Percentiles rank a stretch among this genome's conserved stretches.
Conservation (phyloP, 1,140 invertebrate species). For the Neodiprion fabricii region DNA sequence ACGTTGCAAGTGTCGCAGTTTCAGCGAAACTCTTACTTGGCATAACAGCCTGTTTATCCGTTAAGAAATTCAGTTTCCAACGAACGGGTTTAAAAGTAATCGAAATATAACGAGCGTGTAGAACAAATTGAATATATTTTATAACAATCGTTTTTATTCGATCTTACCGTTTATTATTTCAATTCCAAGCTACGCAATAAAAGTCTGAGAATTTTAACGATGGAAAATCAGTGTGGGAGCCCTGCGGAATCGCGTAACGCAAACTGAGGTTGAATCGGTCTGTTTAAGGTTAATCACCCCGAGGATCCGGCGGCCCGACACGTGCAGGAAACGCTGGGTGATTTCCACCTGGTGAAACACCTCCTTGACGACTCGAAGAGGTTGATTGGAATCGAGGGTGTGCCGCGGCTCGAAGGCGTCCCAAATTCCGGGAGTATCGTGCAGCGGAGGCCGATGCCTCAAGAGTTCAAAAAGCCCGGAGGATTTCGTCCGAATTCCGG, state of each 20-base stretch:
- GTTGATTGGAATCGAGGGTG: conserved; percentile 75
- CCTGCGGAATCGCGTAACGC: no score
- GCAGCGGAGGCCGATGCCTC: conserved; percentile 51
- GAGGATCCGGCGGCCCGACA: conserved; percentile 75
- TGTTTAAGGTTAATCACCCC: conserved; percentile 69
- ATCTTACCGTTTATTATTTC: no score
- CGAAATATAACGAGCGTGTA: no score
- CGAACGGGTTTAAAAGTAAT: no score
- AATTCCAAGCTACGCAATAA: background rate
- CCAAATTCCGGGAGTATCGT: conserved; percentile 22
- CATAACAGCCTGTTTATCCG: no score
- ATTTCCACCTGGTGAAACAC: conserved; percentile 72
- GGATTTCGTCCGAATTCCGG: conserved; percentile 45
- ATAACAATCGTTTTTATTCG: no score
- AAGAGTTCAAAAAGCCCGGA: conserved; percentile 70
- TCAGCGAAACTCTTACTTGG: no score
- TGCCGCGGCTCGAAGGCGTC: conserved; percentile 51
- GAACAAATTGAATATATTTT: no score
- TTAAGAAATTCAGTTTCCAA: no score
- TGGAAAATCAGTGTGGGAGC: background rate
- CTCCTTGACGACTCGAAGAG: conserved; percentile 71
- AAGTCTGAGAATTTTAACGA: background rate
- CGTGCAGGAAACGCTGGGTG: conserved; percentile 77
- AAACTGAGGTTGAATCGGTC: conserved; percentile 22
- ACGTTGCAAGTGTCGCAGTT: no score